phyloP scores from a whole-genome alignment of 2,888 invertebrate genomes.

The Callinectes sapidus region DNA sequence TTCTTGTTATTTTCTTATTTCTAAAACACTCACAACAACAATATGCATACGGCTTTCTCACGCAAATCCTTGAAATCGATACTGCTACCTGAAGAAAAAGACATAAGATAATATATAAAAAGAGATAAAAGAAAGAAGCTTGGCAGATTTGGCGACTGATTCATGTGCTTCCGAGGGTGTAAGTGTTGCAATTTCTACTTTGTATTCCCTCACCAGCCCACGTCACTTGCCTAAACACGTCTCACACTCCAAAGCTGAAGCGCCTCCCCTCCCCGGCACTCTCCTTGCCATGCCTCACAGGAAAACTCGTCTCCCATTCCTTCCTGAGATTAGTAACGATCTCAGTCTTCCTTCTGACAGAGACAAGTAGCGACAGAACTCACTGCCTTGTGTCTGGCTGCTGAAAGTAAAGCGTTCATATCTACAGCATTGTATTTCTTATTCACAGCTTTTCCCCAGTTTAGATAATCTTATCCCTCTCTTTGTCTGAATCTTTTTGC shows the following conservation, averaged over 20 bases:
- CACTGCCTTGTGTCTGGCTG: background rate
- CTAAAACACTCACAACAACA: background rate
- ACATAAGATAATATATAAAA: background rate
- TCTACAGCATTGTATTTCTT: background rate
- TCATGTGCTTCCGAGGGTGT: background rate
- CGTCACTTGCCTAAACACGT: background rate
- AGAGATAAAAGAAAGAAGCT: background rate
- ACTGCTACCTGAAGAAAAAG: background rate
- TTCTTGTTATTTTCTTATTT: no score
- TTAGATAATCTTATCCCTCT: background rate
- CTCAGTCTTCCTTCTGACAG: background rate
- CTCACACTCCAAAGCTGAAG: background rate
- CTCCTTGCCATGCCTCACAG: constrained; percentile 6
- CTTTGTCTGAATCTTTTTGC: no score
- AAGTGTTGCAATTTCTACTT: background rate
- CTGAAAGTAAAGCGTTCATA: background rate
- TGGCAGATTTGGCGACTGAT: background rate
- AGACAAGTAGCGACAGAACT: background rate
- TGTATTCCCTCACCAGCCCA: background rate
- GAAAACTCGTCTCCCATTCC: background rate
- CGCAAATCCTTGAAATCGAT: background rate
- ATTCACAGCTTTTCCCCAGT: background rate
- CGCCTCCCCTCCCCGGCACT: background rate
- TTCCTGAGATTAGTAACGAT: background rate
- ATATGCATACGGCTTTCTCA: background rate